A percentile compares a stretch with the other conserved stretches of the same genome.
These are phyloP conservation scores for Drosophila villosipedis DNA, from an alignment of 2,888 invertebrate species.

Conservation along the genomic window DNA sequence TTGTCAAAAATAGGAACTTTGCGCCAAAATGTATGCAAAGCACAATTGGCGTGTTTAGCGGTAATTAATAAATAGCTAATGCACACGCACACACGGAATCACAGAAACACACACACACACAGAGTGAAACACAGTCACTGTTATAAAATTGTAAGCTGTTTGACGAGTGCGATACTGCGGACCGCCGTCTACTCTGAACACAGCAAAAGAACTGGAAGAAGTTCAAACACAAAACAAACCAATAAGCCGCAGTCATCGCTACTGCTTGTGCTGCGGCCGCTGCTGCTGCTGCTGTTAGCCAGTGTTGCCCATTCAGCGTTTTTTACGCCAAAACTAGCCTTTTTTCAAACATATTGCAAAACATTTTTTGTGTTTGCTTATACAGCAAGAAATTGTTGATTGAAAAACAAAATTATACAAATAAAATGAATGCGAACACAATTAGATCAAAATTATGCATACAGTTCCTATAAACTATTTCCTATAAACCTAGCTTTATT, in stretches of 20 bases:
- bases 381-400: background rate
- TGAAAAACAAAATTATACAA: background rate
- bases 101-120: slow-evolving; percentile 18
- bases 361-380: background rate
- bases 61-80: slow-evolving; percentile 66
- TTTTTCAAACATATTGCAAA: background rate
- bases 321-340: background rate
- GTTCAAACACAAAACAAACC: slow-evolving; percentile 73
- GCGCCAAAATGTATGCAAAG: slow-evolving; percentile 73
- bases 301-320: background rate
- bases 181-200: slow-evolving; percentile 84
- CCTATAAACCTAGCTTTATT: background rate
- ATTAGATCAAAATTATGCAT: background rate
- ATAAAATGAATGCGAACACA: background rate
- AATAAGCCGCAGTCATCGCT: slow-evolving; percentile 56
- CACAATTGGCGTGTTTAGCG: slow-evolving; percentile 62
- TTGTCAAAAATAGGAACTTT: slow-evolving; percentile 36
- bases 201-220: slow-evolving; percentile 77
- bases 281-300: slow-evolving; percentile 7
- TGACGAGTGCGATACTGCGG: slow-evolving; percentile 80
- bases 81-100: slow-evolving; percentile 30
- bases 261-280: slow-evolving; percentile 6
- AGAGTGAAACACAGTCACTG: slow-evolving; percentile 28
- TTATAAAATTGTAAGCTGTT: slow-evolving; percentile 29
- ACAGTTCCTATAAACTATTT: background rate